Base-by-base conservation (phyloP, 2,888 invertebrate species). In the Agrotis puta region DNA sequence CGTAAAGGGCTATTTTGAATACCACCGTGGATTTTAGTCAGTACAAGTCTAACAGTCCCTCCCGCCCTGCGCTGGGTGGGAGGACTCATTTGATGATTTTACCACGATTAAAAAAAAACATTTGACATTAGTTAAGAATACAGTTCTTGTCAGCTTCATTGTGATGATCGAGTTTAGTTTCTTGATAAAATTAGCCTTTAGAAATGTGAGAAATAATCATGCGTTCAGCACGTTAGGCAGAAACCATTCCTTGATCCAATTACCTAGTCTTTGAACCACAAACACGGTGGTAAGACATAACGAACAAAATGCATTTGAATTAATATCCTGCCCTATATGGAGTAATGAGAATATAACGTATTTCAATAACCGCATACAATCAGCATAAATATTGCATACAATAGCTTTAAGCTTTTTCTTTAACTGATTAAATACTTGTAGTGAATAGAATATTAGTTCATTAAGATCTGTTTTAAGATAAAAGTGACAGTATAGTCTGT, bases 221-320 rank as follows among this genome's bases (percentile, higher is more conserved):
- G 16, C 45, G 5, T 16, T 11, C 27, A 39, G n/a, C 2, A 14
- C 16, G 11, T 22, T 75, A 75, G 68, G 68, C 54, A 75, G 13
- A 61, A 74, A 74, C 33, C 14, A 2, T 27, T n/a, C 11, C 24
- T n/a, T 22, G 16, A 20, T 5, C 3, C 4, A 56, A 39, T 39
- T 51, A 64, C 7, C 61, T 79, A 74, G 66, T 83, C 73, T 74
- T 68, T 80, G 70, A 45, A 69, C 56, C 43, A 45, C 43, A 45
- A 33, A 51, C 61, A 56, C 20, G 71, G 62, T 33, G 70, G 68
- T 39, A 54, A 63, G n/a, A 59, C 61, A 76, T 47, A 70, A 75
- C 62, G 61, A 70, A 71, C 64, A 69, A 11, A 68, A 70, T 73
- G 69, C 70, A 77, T 76, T 80, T 72, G 72, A 84, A 85, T 80